Conservation (phyloP, 2,797 vertebrate species). For the Eleutherodactylus coqui region DNA sequence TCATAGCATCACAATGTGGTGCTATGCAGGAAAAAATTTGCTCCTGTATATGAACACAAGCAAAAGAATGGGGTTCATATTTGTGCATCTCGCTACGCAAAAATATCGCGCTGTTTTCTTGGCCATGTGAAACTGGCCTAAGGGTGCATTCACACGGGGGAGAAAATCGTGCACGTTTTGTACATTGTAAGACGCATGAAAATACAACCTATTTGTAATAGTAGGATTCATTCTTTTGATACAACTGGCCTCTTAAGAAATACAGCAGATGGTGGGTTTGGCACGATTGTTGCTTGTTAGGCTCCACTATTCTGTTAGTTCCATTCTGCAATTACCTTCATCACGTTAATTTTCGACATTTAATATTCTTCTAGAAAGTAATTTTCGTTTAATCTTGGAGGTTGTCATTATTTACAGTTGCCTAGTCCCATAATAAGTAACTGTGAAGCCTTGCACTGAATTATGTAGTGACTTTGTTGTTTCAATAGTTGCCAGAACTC, state of each 20-base stretch:
- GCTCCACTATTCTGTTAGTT: neutral
- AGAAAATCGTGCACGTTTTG: too few species aligned
- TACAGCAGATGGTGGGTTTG: neutral
- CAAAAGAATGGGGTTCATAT: too few species aligned
- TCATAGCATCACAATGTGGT: too few species aligned
- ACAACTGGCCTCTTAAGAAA: neutral
- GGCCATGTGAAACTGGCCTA: too few species aligned
- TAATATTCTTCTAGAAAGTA: neutral
- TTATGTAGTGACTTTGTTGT: neutral
- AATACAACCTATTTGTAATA: too few species aligned
- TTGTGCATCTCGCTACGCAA: too few species aligned
- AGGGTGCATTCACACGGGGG: too few species aligned
- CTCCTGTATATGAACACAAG: too few species aligned
- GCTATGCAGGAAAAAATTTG: too few species aligned
- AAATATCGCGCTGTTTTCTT: too few species aligned
- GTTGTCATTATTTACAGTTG: neutral
- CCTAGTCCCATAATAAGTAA: neutral
- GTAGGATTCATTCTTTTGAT: neutral
- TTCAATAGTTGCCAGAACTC: neutral
- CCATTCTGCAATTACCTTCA: accelerated
- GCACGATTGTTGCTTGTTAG: neutral
- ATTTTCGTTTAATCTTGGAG: neutral
- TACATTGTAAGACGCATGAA: too few species aligned
- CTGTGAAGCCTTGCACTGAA: neutral
- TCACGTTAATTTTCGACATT: neutral